Evolutionary conservation across 2,888 invertebrate species (phyloP).

Genomic region (Auanema sp.): DNA sequence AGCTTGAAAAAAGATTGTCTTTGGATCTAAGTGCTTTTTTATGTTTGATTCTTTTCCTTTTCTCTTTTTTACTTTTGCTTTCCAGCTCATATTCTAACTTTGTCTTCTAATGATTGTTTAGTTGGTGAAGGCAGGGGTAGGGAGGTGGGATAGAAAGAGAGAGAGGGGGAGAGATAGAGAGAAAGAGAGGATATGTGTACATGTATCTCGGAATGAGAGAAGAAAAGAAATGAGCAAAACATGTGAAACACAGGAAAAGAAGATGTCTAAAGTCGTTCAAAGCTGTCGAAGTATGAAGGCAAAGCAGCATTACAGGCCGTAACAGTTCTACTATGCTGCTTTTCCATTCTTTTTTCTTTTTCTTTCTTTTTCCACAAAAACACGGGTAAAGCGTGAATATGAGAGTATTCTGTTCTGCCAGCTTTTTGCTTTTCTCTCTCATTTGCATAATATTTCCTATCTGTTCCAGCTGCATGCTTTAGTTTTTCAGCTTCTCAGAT

Average conservation of each 20-base stretch:
- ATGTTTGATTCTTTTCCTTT: too few species aligned
- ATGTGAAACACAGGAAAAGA: not conserved
- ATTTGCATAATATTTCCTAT: too few species aligned
- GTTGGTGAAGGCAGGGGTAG: not conserved
- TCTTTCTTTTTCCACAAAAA: too few species aligned
- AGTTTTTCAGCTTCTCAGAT: too few species aligned
- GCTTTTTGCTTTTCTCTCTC: too few species aligned
- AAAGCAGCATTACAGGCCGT: too few species aligned
- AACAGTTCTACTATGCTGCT: constrained; percentile 78
- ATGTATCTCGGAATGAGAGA: not conserved
- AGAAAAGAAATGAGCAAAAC: not conserved
- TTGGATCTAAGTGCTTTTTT: too few species aligned
- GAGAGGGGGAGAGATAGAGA: not conserved
- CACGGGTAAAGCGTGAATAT: too few species aligned
- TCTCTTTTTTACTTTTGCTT: constrained; percentile 5
- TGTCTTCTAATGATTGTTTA: not conserved
- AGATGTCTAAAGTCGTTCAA: not conserved
- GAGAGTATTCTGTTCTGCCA: too few species aligned
- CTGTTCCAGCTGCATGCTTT: too few species aligned
- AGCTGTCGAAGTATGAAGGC: not conserved
- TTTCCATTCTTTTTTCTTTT: constrained; percentile 73
- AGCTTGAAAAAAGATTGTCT: too few species aligned
- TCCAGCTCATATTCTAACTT: not conserved
- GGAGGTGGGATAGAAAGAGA: not conserved
- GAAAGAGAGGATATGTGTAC: not conserved